Percentiles rank a stretch among this genome's conserved stretches.
Evolutionary conservation across 2,797 vertebrate genomes (phyloP).

Genomic region (Bucorvus abyssinicus): DNA sequence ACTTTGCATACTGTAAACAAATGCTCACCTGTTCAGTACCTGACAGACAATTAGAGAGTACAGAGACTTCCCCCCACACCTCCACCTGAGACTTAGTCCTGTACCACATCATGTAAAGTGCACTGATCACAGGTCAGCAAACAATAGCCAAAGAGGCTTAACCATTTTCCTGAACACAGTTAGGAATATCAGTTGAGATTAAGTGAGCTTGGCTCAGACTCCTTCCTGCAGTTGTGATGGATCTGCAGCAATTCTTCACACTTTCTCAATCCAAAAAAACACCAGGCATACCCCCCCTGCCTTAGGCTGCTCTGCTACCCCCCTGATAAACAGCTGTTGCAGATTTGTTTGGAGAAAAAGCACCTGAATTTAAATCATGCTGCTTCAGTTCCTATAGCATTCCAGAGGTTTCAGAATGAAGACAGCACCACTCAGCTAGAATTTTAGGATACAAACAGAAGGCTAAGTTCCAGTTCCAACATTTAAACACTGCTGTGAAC

Average conservation of each 20-base stretch:
- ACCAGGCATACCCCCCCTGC: background rate
- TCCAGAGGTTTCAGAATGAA: background rate
- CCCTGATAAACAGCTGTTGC: background rate
- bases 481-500: background rate
- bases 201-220: background rate
- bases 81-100: background rate
- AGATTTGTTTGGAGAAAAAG: background rate
- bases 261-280: background rate
- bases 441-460: background rate
- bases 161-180: background rate
- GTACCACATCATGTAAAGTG: accelerated
- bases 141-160: background rate
- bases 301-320: background rate
- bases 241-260: background rate
- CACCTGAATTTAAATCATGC: background rate
- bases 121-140: background rate
- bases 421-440: too few species aligned
- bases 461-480: background rate
- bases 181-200: background rate
- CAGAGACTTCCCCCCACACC: too few species aligned
- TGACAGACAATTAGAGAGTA: background rate
- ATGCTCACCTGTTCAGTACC: background rate
- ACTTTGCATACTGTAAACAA: background rate
- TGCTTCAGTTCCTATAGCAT: background rate
- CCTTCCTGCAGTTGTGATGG: background rate